phyloP scores from a whole-genome alignment of 2,888 invertebrate genomes.

The Tholera decimalis region DNA sequence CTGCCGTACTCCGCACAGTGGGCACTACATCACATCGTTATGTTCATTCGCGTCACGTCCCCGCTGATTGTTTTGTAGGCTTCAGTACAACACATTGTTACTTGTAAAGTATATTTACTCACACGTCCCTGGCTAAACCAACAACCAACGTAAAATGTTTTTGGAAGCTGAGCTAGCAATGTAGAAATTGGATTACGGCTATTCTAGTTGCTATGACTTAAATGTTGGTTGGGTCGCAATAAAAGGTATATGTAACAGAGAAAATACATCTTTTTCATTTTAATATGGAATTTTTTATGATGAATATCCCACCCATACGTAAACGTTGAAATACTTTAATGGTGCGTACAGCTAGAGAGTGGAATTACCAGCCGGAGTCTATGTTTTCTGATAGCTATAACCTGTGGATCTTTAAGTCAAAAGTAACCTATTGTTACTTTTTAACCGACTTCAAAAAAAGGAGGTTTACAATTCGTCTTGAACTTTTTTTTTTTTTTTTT shows the following conservation, averaged over 20 bases:
- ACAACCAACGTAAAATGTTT: slow-evolving; percentile 23
- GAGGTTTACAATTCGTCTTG: no score
- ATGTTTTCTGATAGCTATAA: no score
- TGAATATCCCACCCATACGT: no score
- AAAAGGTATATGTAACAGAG: neutral
- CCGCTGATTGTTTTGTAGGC: slow-evolving; percentile 77
- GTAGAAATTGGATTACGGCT: neutral
- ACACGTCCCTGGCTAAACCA: slow-evolving; percentile 31
- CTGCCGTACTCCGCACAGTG: neutral
- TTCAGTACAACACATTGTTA: slow-evolving; percentile 73
- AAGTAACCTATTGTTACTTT: no score
- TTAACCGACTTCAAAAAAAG: no score
- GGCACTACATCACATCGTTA: slow-evolving; percentile 17
- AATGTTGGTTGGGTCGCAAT: neutral
- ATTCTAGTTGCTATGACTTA: neutral
- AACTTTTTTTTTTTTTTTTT: no score
- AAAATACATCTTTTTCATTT: neutral
- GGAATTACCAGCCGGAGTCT: no score
- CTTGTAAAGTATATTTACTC: slow-evolving; percentile 67
- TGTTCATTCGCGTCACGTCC: slow-evolving; percentile 68
- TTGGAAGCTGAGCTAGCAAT: slow-evolving; percentile 1
- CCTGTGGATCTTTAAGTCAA: no score
- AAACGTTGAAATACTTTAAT: no score
- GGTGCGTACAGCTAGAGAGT: no score
- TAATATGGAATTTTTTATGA: no score